Conservation (phyloP, 1,140 invertebrate species). For the Brachystomella parvula region DNA sequence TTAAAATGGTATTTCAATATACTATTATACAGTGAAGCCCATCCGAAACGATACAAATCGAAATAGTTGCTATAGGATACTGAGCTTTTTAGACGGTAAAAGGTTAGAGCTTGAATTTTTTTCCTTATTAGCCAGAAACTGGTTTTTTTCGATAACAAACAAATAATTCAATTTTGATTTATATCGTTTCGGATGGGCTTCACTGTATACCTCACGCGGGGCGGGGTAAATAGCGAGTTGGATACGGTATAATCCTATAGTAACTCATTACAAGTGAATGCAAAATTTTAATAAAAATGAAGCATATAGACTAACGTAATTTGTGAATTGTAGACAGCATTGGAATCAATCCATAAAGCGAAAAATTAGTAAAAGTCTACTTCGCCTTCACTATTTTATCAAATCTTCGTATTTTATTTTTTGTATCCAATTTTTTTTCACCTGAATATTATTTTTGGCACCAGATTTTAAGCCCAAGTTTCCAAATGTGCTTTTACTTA, state of each 20-base stretch:
- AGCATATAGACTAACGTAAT: background rate
- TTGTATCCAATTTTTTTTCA: background rate
- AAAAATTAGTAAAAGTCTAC: background rate
- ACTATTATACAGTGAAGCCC: background rate
- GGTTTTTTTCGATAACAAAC: too few species aligned
- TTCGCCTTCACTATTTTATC: background rate
- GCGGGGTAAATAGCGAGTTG: background rate
- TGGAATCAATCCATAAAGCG: background rate
- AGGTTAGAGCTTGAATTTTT: too few species aligned
- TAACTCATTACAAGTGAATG: background rate
- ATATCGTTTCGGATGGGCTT: too few species aligned
- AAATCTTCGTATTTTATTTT: background rate
- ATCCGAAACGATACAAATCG: too few species aligned
- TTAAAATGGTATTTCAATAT: background rate
- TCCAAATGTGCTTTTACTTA: too few species aligned
- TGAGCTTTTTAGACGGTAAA: too few species aligned
- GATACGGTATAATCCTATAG: background rate
- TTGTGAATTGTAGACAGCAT: background rate
- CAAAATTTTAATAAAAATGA: background rate
- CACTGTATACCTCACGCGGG: too few species aligned
- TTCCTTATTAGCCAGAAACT: background rate
- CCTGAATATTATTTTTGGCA: too few species aligned
- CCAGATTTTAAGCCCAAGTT: too few species aligned
- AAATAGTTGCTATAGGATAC: too few species aligned
- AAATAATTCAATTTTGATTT: too few species aligned